These are phyloP conservation scores for Mustela nigripes DNA, from an alignment of 2,113 vertebrate species.

Conservation along the genomic window DNA sequence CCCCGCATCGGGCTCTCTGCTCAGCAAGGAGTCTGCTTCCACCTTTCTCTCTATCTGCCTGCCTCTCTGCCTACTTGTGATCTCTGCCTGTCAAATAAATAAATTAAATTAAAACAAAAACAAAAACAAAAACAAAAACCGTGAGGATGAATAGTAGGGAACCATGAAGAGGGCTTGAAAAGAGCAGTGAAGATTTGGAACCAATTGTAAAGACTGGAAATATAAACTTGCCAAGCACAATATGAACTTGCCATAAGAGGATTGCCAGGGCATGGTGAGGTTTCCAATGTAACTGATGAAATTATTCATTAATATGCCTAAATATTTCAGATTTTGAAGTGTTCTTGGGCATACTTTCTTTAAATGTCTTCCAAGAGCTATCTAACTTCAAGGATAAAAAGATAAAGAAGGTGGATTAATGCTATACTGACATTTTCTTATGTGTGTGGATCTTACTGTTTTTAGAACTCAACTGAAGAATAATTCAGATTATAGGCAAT, in stretches of 20 bases:
- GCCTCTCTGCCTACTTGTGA: no score
- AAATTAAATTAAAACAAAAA: no score
- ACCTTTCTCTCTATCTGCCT: no score
- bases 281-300: slow-evolving; percentile 27
- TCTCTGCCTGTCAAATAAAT: no score
- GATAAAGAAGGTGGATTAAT: neutral
- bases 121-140: no score
- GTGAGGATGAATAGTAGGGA: neutral
- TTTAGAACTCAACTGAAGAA: slow-evolving; percentile 42
- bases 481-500: neutral
- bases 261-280: neutral
- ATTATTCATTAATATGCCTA: neutral
- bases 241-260: neutral
- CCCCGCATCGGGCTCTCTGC: no score
- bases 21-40: no score
- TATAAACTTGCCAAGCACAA: neutral
- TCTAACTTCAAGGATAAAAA: slow-evolving; percentile 33
- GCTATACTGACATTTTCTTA: neutral
- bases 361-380: neutral
- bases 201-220: neutral
- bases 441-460: neutral
- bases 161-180: neutral
- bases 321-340: neutral
- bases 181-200: neutral
- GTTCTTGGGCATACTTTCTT: neutral